Evolutionary conservation across 1,140 invertebrate species (phyloP), one percentile per base, ranked within the genome.

Genomic region (Vanessa atalanta): DNA sequence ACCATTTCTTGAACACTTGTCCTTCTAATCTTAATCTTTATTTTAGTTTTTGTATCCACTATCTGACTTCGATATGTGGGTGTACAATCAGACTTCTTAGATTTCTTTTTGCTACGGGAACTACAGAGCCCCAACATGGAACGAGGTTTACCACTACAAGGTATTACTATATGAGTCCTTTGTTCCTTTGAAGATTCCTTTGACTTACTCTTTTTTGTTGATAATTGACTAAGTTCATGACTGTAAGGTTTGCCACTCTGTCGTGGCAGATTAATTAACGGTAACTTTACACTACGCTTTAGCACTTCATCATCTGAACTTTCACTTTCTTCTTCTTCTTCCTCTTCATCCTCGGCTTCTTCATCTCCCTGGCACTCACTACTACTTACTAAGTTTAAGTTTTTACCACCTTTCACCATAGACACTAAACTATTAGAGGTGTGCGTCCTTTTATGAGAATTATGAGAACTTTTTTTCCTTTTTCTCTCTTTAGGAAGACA

Each of bases 161-260:
- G 92, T 79, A 83, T 88, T 67, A 91, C 82, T 80, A 88, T 82
- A 84, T 90, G 87, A 85, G 88, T 88, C 81, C 85, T 87, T 83
- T 83, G 83, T 84, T 89, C 88, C 79, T 89, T 91, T 37, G 81
- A 78, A 74, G 81, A 86, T 81, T 89, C 83, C 74, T 87, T 91
- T 53, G 79, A 79, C 89, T 89, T 91, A 79, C 81, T 89, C 77
- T 89, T 91, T 88, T 88, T 90, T 77, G 85, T 84, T 80, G 90
- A 91, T 91, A 93, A 90, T 93, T 92, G 93, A 90, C 93, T 93
- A 88, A 93, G 90, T 92, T 92, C 87, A 90, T 93, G 92, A 86
- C 91, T 93, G 86, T 89, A 93, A 26, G 92, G 92, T 88, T 93
- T 93, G 70, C 92, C 92, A 90, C 90, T 91, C 75, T 89, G 88